Evolutionary conservation across 2,797 vertebrate genomes (phyloP), one percentile per base, ranked within the genome.

Genomic region (Lagodon rhomboides): DNA sequence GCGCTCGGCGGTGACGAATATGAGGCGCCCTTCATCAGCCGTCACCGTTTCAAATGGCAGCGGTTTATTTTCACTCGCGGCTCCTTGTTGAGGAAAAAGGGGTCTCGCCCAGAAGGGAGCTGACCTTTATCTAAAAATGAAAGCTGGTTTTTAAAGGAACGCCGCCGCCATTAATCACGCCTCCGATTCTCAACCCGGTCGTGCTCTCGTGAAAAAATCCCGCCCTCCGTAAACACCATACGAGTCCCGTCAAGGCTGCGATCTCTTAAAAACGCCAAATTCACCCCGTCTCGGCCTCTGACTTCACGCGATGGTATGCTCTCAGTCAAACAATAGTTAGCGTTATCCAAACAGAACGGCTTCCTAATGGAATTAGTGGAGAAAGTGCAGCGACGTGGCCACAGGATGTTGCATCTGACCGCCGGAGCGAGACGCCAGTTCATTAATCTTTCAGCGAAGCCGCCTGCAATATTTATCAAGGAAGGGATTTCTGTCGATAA

Each of bases 391-490:
- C 46, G 66, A 75, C 25, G 73, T 2, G 58, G 80, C 78, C 82
- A 80, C 84, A 80, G 86, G 89, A 91, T 69, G 92, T 83, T 82
- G 78, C 84, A 25, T 84, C 79, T 58, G 86, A 81, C 79, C 60
- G 54, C 70, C 2, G 78, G 84, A 89, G 88, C 67, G 47, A 49
- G 72, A 87, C 75, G 27, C 0, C 0, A 0, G 22, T 78, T 90
- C 90, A 90, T 92, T 90, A 88, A 89, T 91, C 85, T 91, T 90
- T 89, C 80, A 91, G 83, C 76, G 27, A 78, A 81, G 80, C 80
- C 1, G 80, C 72, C 70, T 91, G 89, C 73, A 91, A 91, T 90
- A 91, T 92, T 93, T 89, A 91, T 90, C 86, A 82, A 84, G 78
- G 84, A 83, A 74, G 73, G 79, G 86, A 90, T 90, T 90, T 76